Base-by-base conservation (phyloP, 2,113 vertebrate genomes). In the Prochilodus magdalenae region DNA sequence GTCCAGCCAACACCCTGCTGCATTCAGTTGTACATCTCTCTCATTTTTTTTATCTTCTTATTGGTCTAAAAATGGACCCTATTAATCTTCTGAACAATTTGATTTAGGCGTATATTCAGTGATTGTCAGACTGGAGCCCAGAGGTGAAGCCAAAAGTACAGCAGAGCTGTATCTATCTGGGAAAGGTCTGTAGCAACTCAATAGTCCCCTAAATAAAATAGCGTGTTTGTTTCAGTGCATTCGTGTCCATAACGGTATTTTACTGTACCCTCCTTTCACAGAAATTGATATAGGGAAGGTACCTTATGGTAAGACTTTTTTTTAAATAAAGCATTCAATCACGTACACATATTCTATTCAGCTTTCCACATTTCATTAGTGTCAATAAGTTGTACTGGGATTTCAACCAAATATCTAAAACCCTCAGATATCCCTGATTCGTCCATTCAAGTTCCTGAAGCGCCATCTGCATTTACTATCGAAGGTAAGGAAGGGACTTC, bases 141-240 rank as follows among this genome's bases (percentile, higher is more conserved):
- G 96, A 91, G 98, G 98, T 84, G 98, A 99, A 92, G 98, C 97
- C 74, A 98, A 97, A 94, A 99, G 98, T 92, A 98, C 97, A 71
- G 98, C 98, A 87, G 98, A 99, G 85, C 95, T 99, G 87, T 99
- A 98, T 90, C 93, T 99, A 53, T 97, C 97, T 85, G 96, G 96
- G 44, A 99, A 99, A 99, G 98, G 98, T 97, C 49, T 90, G 94
- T 85, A 81, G 77, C 86, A n/a, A 86, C 87, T 82, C 30, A 47
- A 83, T 74, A 30, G 71, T 49, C 36, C 81, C 44, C 57, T 81
- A 80, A 44, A 44, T 72, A 22, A 65, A 33, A 47, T 22, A 47
- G 40, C 57, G n/a, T 81, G 47, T 24, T 6, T 40, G 53, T 59
- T 57, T n/a, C 65, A 24, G 47, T 63, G 73, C 80, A 75, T 89